Base-by-base conservation (phyloP, 2,797 vertebrate genomes). In the Fistularia commersonii region DNA sequence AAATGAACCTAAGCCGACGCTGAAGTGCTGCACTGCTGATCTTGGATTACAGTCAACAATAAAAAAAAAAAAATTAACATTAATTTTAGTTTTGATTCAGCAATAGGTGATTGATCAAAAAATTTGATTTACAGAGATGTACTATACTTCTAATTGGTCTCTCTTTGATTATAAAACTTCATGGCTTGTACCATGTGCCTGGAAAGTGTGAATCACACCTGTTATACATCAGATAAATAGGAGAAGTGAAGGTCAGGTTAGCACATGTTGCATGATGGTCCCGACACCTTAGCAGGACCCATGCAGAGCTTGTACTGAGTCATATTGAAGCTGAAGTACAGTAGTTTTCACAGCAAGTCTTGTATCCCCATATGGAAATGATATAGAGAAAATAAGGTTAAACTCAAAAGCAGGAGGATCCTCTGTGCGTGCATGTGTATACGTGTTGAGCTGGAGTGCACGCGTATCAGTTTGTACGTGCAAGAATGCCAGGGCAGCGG, bases 331-430 rank as follows among this genome's bases (percentile, higher is more conserved):
- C 41, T 69, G 69, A 79, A 70, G 74, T 66, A 61, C 77, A 70
- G 82, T 79, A 78, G 74, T 79, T 69, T 75, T 66, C 60, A 23
- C 77, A 64, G 77, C 57, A 46, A 45, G 69, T 58, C 34, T 6
- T 1, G 13, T 45, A 37, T 48, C 46, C 45, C 34, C 87, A 89
- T 85, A 74, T 90, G 87, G 80, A 81, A 68, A 58, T 77, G 78
- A 85, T 84, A 76, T 61, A 50, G 52, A 32, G 45, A 39, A 47
- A 61, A 23, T 23, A 23, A 23, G 23, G 23, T 82, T 63, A 82
- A 83, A 11, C 2, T 41, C 11, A 41, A 46, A 13, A 61, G 69
- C 55, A 56, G 43, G 54, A 15, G 50, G 58, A 14, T 74, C 62
- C 61, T 13, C 43, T 59, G 72, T 46, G 49, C 50, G 54, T 43